These are phyloP conservation scores for Amphipoea oculea DNA, from an alignment of 2,888 invertebrate genomes.

Conservation along the genomic window DNA sequence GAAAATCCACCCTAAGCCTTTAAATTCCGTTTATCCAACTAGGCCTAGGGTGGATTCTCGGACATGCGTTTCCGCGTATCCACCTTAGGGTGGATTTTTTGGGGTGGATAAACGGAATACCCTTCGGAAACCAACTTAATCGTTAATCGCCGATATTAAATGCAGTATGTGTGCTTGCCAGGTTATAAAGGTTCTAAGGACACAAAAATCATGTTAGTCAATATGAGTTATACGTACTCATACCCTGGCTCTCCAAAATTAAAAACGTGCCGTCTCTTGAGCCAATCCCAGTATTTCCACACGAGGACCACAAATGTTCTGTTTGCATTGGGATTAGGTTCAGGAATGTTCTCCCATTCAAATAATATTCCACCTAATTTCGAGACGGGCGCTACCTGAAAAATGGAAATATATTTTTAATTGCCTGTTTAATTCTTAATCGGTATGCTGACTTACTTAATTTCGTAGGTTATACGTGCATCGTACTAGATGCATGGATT, in stretches of 20 bases:
- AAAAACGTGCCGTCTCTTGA: slow-evolving; percentile 90
- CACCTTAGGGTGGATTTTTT: too few species aligned
- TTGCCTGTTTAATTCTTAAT: not conserved
- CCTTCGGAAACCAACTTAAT: not conserved
- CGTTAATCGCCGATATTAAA: not conserved
- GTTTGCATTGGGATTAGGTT: slow-evolving; percentile 37
- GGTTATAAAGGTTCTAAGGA: not conserved
- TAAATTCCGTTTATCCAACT: too few species aligned
- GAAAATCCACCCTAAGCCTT: too few species aligned
- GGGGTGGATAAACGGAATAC: too few species aligned
- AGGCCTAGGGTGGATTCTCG: too few species aligned
- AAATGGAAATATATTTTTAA: slow-evolving; percentile 27
- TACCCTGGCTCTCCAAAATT: slow-evolving; percentile 71
- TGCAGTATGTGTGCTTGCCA: not conserved
- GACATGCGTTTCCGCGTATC: too few species aligned
- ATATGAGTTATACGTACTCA: slow-evolving; percentile 7
- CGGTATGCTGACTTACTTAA: not conserved
- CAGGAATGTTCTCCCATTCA: slow-evolving; percentile 22
- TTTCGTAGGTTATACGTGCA: not conserved
- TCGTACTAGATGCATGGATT: not conserved
- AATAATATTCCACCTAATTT: slow-evolving; percentile 73
- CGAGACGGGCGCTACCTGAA: slow-evolving; percentile 77
- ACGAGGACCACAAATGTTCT: slow-evolving; percentile 40
- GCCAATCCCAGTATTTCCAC: slow-evolving; percentile 75
- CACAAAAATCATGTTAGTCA: not conserved